These are phyloP conservation scores for Autographa pulchrina DNA, from an alignment of 2,888 invertebrate species.

Conservation along the genomic window DNA sequence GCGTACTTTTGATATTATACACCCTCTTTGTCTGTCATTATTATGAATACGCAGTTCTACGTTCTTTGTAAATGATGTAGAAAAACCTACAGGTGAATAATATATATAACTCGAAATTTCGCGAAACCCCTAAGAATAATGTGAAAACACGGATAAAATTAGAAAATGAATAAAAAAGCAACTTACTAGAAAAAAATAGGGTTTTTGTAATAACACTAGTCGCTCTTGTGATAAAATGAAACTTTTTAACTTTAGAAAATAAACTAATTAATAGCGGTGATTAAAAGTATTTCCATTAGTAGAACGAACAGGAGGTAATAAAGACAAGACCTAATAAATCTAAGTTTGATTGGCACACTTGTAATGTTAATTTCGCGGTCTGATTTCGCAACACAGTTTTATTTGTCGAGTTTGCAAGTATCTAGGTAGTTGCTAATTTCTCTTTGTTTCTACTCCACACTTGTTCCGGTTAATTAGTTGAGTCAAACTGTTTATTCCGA, in stretches of 20 bases:
- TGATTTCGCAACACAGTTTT: conserved; percentile 64
- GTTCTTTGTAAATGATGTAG: background rate
- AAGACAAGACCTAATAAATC: conserved; percentile 13
- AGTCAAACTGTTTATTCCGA: background rate
- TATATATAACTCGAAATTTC: too few species aligned
- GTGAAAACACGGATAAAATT: too few species aligned
- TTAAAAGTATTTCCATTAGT: background rate
- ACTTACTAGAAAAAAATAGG: too few species aligned
- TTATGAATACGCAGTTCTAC: background rate
- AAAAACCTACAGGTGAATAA: too few species aligned
- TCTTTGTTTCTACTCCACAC: conserved; percentile 36
- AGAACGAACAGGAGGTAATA: background rate
- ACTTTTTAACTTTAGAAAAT: too few species aligned
- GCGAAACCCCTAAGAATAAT: too few species aligned
- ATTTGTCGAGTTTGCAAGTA: conserved; percentile 53
- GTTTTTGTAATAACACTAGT: too few species aligned
- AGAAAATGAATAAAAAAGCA: too few species aligned
- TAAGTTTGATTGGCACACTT: conserved; percentile 34
- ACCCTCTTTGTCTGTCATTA: background rate
- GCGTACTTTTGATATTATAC: background rate
- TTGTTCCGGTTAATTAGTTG: conserved; percentile 20
- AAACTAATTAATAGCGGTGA: background rate
- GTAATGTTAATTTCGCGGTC: conserved; percentile 68
- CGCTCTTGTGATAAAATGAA: too few species aligned
- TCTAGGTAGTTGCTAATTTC: conserved; percentile 54